These are phyloP conservation scores for Drosophila putrida DNA, from an alignment of 2,888 invertebrate species.

Conservation along the genomic window DNA sequence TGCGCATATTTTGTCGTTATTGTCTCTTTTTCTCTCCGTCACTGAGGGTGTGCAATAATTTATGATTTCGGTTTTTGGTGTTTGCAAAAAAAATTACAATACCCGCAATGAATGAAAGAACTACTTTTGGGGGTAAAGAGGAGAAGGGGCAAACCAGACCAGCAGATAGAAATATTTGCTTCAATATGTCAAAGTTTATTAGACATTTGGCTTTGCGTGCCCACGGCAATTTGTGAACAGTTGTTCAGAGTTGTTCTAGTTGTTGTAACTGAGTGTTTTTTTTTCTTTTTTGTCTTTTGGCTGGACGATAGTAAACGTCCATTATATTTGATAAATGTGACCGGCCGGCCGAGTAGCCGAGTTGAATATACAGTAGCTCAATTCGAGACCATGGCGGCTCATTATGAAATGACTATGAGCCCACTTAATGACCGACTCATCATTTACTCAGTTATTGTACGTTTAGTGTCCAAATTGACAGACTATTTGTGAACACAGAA, in stretches of 20 bases:
- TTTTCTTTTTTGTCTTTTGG: constrained; percentile 3
- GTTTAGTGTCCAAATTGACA: constrained; percentile 75
- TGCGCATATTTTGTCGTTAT: constrained; percentile 58
- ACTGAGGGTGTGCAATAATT: constrained; percentile 45
- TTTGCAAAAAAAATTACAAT: constrained; percentile 51
- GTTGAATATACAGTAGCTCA: constrained; percentile 63
- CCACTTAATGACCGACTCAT: constrained; percentile 65
- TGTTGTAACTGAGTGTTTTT: constrained; percentile 7
- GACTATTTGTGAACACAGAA: constrained; percentile 53
- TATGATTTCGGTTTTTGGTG: constrained; percentile 41
- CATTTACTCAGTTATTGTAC: constrained; percentile 72
- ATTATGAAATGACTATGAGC: constrained; percentile 50
- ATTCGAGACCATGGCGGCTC: constrained; percentile 39
- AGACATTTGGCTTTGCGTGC: constrained; percentile 79
- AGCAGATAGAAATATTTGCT: constrained; percentile 71
- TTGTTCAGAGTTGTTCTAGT: constrained; percentile 45
- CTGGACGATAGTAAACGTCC: constrained; percentile 69
- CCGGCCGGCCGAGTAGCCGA: constrained; percentile 30
- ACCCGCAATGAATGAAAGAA: constrained; percentile 22
- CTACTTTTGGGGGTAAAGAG: constrained; percentile 12
- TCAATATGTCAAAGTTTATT: constrained; percentile 81
- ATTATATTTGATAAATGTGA: constrained; percentile 76
- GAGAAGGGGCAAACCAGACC: not conserved
- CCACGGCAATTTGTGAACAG: constrained; percentile 78
- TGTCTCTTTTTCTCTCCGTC: constrained; percentile 39